Base-by-base conservation (phyloP, 2,888 invertebrate species). In the Leucophenga montana region DNA sequence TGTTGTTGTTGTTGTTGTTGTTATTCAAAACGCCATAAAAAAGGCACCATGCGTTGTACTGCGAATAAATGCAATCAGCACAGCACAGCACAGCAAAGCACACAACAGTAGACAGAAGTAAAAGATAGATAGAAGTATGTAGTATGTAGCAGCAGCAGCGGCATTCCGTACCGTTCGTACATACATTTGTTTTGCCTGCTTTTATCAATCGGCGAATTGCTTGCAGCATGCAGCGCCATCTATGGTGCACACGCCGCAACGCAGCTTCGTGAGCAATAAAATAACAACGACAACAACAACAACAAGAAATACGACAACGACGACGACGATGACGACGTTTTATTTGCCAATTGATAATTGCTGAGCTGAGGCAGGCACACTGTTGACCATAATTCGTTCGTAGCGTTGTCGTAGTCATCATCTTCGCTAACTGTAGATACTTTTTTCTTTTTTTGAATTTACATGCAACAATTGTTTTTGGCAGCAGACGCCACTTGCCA, bases 191-290 rank as follows among this genome's bases (percentile, higher is more conserved):
- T 18, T 57, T 27, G 14, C 31, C 18, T 33, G 16, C 39, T 8
- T 39, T 39, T 61, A 61, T 39, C 59, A 27, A 33, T 33, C 16
- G 20, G 16, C 53, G 22, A 54, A 18, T 33, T 61, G 16, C n/a
- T 33, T 59, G 33, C 80, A 80, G 74, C 81, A 83, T 77, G 80
- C 71, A 83, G 83, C 80, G 83, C 80, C 83, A 80, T 81, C 81
- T 84, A 84, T 84, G 80, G 84, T 39, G 82, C 84, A 83, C 77
- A 78, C 1, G 39, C 11, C 39, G 39, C 39, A 39, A 8, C 39
- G 39, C 39, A 39, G 39, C 39, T 39, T 39, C 39, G 39, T 39
- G 11, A 39, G 39, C 9, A 39, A 39, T 39, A 39, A 39, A 39
- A 39, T 11, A 8, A 39, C 3, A 39, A 8, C 8, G 8, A 39